These are phyloP conservation scores for Botrylloides violaceus DNA, from an alignment of 23 tunicate genomes.

Conservation along the genomic window DNA sequence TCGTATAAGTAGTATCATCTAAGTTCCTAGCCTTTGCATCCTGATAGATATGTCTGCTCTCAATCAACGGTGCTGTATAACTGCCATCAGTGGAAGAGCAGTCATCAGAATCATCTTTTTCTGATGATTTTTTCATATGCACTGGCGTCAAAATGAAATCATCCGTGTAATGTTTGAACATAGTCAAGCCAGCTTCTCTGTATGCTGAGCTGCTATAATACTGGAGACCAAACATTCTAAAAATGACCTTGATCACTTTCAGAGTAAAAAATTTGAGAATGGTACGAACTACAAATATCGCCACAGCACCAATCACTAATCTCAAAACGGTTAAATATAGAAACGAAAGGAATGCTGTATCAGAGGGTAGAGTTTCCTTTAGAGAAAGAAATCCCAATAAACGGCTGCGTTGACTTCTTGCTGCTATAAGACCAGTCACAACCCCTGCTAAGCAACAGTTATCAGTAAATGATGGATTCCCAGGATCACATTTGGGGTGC, in stretches of 20 bases:
- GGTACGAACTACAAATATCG: slow-evolving; percentile 21
- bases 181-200: slow-evolving; percentile 36
- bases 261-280: slow-evolving; percentile 20
- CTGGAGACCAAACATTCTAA: slow-evolving; percentile 29
- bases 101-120: slow-evolving; percentile 6
- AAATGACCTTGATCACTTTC: slow-evolving; percentile 13
- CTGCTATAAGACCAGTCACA: slow-evolving; percentile 44
- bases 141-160: slow-evolving; percentile 61
- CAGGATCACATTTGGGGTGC: slow-evolving; percentile 69
- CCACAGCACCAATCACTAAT: slow-evolving; percentile 24
- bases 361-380: slow-evolving; percentile 34
- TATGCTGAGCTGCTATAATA: slow-evolving; percentile 49
- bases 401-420: slow-evolving; percentile 70
- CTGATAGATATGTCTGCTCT: background rate
- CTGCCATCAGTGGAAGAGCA: background rate
- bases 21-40: background rate
- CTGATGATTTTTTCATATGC: slow-evolving; percentile 21
- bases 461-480: slow-evolving; percentile 86
- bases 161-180: slow-evolving; percentile 58
- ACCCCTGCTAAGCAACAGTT: slow-evolving; percentile 64
- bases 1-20: slow-evolving; percentile 7
- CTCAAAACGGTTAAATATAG: background rate
- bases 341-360: slow-evolving; percentile 11
- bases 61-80: background rate
- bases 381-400: slow-evolving; percentile 53